phyloP scores from a whole-genome alignment of 2,113 vertebrate species.

The Hylia prasina region DNA sequence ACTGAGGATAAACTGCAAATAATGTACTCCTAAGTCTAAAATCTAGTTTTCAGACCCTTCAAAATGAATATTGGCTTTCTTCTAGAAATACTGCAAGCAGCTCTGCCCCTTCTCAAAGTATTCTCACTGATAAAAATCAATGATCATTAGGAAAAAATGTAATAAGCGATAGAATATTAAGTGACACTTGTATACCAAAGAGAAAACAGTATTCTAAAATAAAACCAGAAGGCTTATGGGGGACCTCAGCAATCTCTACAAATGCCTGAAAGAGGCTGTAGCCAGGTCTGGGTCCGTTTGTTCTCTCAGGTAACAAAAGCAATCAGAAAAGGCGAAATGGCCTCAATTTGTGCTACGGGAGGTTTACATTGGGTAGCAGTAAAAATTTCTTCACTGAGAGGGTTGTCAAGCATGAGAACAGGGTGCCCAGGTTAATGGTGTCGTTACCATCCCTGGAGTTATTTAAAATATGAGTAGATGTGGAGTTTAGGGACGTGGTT shows the following conservation, averaged over 20 bases:
- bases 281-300: fast-evolving
- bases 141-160: not conserved
- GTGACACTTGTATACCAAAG: not conserved
- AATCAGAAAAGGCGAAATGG: not conserved
- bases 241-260: not conserved
- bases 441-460: not conserved
- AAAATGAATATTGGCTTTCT: not conserved
- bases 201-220: not conserved
- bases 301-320: not conserved
- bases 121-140: not conserved
- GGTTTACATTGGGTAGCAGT: not conserved
- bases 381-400: not conserved
- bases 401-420: not conserved
- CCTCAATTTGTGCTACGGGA: not conserved
- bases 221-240: not conserved
- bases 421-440: not conserved
- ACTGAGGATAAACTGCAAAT: not conserved
- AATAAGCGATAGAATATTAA: not conserved
- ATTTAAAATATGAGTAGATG: not conserved
- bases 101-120: not conserved
- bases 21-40: not conserved
- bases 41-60: not conserved
- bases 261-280: not conserved
- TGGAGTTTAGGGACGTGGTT: not conserved
- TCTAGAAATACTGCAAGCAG: not conserved